Evolutionary conservation across 2,888 invertebrate genomes (phyloP).

Genomic region (Gasteruption jaculator): DNA sequence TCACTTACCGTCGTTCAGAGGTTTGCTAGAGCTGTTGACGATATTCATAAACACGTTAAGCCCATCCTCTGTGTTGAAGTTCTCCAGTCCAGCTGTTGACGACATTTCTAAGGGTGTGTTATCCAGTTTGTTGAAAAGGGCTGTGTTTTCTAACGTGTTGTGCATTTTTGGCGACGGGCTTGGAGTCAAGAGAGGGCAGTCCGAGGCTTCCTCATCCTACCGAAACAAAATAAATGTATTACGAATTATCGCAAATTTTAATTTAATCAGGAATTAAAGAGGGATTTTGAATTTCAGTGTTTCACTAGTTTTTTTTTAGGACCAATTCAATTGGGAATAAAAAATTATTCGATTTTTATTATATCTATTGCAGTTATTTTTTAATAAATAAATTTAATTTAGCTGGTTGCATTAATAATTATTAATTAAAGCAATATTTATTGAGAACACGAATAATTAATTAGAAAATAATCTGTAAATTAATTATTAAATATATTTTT

Average conservation of each 20-base stretch:
- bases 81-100: constrained; percentile 35
- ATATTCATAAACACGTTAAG: constrained; percentile 44
- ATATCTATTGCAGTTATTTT: constrained; percentile 5
- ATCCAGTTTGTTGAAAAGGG: constrained; percentile 37
- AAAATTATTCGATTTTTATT: constrained; percentile 1
- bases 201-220: constrained; percentile 62
- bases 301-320: not conserved
- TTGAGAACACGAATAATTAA: no score
- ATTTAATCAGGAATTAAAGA: constrained; percentile 4
- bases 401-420: no score
- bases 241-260: no score
- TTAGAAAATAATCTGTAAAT: no score
- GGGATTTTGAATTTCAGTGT: not conserved
- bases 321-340: not conserved
- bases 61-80: constrained; percentile 44
- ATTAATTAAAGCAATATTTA: no score
- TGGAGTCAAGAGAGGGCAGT: constrained; percentile 63
- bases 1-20: constrained; percentile 43
- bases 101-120: constrained; percentile 35
- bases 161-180: constrained; percentile 55
- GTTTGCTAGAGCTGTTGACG: constrained; percentile 45
- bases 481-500: no score
- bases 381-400: constrained; percentile 1
- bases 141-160: constrained; percentile 30
- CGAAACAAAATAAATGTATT: no score